Evolutionary conservation across 2,888 invertebrate species (phyloP), one percentile per base, ranked within the genome.

Genomic region (Synergus gifuensis): DNA sequence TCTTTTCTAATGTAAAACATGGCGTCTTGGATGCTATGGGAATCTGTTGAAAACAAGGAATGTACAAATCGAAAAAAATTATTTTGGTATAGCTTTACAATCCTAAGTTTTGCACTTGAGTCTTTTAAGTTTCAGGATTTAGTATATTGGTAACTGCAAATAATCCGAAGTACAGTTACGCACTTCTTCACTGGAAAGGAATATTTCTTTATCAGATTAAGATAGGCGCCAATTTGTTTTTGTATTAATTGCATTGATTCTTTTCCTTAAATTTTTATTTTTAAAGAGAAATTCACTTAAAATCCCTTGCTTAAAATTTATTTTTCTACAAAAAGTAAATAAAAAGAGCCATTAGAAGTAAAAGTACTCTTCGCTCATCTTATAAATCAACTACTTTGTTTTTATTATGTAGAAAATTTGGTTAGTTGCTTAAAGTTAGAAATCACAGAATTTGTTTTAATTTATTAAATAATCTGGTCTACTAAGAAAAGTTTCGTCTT

Each of bases 21-120:
- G 36, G 49, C 42, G 67, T 22, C 46, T 49, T 73, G 69, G 69
- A 73, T 73, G 69, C 49, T 69, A 11, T 5, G 12, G 49, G 69
- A 67, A 16, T 49, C 46, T 11, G 18, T 4, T 60, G 22, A 22
- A 60, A 18, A 54, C n/a, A 5, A 22, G 1, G 18, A 60, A 22
- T 60, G 5, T 60, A 12, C 11, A 11, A 28, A 12, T 60, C 22
- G 60, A 46, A 60, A 22, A 60, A 11, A 60, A 60, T 22, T 0
- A 60, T 22, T 22, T 4, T 12, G 60, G 28, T 12, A 22, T 60
- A 12, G 11, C 62, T 62, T 62, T 4, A 5, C 62, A 62, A 22
- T 28, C 14, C 4, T 62, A 9, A 58, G 58, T 18, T 11, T 58
- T 58, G n/a, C 4, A 3, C 9, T 9, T 9, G 58, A 0, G n/a